Evolutionary conservation across 2,888 invertebrate genomes (phyloP), one percentile per base, ranked within the genome.

Genomic region (Apodemia zela): DNA sequence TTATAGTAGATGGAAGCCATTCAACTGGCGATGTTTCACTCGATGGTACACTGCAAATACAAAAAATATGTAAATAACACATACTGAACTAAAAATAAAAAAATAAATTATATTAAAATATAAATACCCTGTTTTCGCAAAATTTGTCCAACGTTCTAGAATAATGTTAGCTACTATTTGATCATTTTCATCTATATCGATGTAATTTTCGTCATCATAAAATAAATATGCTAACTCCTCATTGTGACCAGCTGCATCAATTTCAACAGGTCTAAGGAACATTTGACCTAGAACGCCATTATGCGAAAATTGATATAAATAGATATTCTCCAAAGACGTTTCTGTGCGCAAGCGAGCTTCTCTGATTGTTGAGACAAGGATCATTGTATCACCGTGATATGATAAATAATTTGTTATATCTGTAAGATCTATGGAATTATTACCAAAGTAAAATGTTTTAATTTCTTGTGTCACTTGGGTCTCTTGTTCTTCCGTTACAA

Each of bases 271-370:
- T 18, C 82, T 82, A 8, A 73, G 73, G 65, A 86, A 81, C 18
- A 79, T 73, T 65, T 76, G 72, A 54, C 85, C 86, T 49, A 87
- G 72, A 13, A 67, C 38, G 15, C 89, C 87, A 69, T 81, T 82
- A 64, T 89, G 89, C 13, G 89, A 90, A 75, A 89, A 90, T 67
- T 89, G 84, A 69, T 89, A 90, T 45, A 90, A 68, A 74, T 84
- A 89, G 3, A 84, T 71, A 18, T 77, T 69, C 15, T 72, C 65
- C 47, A 63, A 67, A 6, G 81, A 77, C 8, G 63, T 59, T 15
- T 63, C 17, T 1, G 79, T 77, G 49, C 90, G 79, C 57, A 82
- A 62, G 18, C 77, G 76, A 10, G 73, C 75, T 79, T 87, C 89
- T 71, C 84, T 80, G 59, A 89, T 73, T 54, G 85, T 72, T 29